Evolutionary conservation across 2,888 invertebrate genomes (phyloP).

Genomic region (Chironomus riparius): DNA sequence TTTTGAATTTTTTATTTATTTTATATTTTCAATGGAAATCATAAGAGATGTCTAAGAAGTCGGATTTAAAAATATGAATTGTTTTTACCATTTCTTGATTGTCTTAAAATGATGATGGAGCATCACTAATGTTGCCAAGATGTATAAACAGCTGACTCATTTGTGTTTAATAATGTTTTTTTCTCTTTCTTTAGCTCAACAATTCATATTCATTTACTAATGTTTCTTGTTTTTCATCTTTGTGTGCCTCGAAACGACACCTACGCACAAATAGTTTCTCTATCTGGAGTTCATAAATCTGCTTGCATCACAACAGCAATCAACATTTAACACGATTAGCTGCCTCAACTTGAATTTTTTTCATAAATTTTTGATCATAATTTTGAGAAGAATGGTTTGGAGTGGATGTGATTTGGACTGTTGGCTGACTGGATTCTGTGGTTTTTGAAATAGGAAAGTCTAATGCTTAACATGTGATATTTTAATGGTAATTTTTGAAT

Average conservation of each 20-base stretch:
- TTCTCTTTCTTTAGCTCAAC: background rate
- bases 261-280: background rate
- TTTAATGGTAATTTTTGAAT: too few species aligned
- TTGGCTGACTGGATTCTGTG: too few species aligned
- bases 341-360: background rate
- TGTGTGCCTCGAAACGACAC: background rate
- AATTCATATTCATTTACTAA: too few species aligned
- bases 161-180: background rate
- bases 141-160: background rate
- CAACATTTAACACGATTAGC: conserved; percentile 4
- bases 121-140: background rate
- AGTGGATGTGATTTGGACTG: background rate
- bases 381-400: background rate
- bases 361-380: background rate
- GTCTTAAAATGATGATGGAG: background rate
- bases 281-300: background rate
- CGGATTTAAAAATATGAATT: background rate
- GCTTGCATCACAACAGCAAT: conserved; percentile 3
- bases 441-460: too few species aligned
- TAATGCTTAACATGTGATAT: too few species aligned
- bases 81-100: background rate
- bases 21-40: background rate
- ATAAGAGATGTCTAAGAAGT: background rate
- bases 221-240: background rate
- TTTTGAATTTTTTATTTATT: background rate